Conservation (phyloP, 2,113 vertebrate genomes). For the Cyanocitta stelleri region DNA sequence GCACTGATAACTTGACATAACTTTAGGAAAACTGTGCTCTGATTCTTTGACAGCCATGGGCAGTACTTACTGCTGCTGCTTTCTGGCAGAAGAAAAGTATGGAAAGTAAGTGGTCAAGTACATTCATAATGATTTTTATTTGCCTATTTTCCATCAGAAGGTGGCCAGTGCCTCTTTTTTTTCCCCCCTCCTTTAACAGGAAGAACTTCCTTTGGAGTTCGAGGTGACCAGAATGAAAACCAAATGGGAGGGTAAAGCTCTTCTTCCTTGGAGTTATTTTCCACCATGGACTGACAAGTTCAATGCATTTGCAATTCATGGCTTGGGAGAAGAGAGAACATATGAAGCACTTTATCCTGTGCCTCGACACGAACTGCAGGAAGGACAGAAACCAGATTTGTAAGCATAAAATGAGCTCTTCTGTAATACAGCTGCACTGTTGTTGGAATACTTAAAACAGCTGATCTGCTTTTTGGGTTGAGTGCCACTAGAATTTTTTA, state of each 20-base stretch:
- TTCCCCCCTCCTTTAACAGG: slow-evolving; percentile 8
- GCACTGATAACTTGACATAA: neutral
- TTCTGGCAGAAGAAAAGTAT: slow-evolving; percentile 80
- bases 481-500: neutral
- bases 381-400: slow-evolving; percentile 75
- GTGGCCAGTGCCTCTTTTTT: neutral
- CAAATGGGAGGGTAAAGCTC: slow-evolving; percentile 68
- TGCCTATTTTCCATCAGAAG: neutral
- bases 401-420: slow-evolving; percentile 52
- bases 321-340: slow-evolving; percentile 58
- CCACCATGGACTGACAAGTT: slow-evolving; percentile 68
- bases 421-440: neutral
- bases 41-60: slow-evolving; percentile 79
- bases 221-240: slow-evolving; percentile 46
- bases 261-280: slow-evolving; percentile 75
- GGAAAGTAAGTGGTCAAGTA: slow-evolving; percentile 76
- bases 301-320: slow-evolving; percentile 77
- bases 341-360: slow-evolving; percentile 75
- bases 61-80: slow-evolving; percentile 89
- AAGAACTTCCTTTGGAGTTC: slow-evolving; percentile 64
- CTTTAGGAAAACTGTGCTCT: neutral
- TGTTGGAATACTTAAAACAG: neutral
- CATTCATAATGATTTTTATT: neutral
- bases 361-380: slow-evolving; percentile 46
- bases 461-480: neutral